These are phyloP conservation scores for Alethe castanea DNA, from an alignment of 2,113 vertebrate genomes.

Conservation along the genomic window DNA sequence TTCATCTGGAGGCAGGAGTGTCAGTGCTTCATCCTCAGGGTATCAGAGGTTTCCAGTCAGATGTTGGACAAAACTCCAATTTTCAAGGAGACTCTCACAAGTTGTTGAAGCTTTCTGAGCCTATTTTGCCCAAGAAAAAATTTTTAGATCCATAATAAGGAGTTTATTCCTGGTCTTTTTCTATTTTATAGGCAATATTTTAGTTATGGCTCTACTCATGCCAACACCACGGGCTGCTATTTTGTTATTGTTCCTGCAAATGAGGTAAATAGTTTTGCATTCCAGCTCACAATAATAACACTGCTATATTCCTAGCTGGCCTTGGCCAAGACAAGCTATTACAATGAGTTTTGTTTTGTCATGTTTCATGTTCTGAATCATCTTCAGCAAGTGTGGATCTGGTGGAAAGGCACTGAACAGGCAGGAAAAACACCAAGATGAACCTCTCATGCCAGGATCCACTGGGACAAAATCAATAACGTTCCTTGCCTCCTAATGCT, in stretches of 20 bases:
- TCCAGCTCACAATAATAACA: slow-evolving; percentile 24
- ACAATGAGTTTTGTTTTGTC: slow-evolving; percentile 25
- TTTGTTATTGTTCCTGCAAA: slow-evolving; percentile 14
- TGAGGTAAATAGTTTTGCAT: neutral
- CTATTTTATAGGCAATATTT: neutral
- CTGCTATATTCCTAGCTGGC: neutral
- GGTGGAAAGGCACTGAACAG: neutral
- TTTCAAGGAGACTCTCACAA: neutral
- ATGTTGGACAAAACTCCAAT: rapidly evolving
- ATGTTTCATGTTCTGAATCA: slow-evolving; percentile 31
- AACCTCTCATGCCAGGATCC: neutral
- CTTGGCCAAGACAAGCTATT: slow-evolving; percentile 23
- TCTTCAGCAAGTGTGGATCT: neutral
- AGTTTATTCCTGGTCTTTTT: neutral
- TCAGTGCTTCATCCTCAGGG: neutral
- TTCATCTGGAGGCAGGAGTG: neutral
- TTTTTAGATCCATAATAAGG: neutral
- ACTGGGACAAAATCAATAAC: neutral
- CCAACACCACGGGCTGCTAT: neutral
- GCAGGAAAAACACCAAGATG: neutral
- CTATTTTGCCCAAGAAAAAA: neutral
- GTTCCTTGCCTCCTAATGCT: neutral
- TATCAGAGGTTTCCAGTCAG: neutral
- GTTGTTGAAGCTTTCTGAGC: neutral
- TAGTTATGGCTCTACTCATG: neutral